Evolutionary conservation across 2,113 vertebrate genomes (phyloP).

Genomic region (Pygathrix nemaeus): DNA sequence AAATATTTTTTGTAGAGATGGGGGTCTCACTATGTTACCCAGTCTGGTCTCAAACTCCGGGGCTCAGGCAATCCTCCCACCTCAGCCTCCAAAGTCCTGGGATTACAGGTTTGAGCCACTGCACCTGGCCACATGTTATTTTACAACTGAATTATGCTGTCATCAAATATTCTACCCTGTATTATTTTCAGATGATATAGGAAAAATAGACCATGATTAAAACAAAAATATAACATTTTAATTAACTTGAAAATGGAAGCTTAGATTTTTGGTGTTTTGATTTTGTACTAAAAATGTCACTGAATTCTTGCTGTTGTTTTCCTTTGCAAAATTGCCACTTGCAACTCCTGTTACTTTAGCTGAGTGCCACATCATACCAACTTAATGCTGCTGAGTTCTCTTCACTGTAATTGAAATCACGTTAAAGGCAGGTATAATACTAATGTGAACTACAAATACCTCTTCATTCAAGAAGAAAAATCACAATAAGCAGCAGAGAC

Average conservation of each 20-base stretch:
- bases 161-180: background rate
- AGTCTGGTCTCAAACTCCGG: too few relatives aligned
- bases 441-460: conserved; percentile 42
- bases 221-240: conserved; percentile 42
- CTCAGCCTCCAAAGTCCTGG: too few relatives aligned
- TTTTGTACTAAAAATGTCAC: conserved; percentile 56
- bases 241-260: conserved; percentile 42
- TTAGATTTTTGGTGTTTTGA: conserved; percentile 47
- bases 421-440: background rate
- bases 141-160: conserved; percentile 39
- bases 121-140: background rate
- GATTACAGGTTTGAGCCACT: too few relatives aligned
- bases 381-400: background rate
- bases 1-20: too few relatives aligned
- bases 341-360: conserved; percentile 47
- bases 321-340: conserved; percentile 38
- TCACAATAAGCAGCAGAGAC: background rate
- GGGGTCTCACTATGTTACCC: too few relatives aligned
- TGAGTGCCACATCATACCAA: background rate
- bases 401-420: conserved; percentile 2
- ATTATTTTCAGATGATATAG: conserved; percentile 55
- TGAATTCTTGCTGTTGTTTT: conserved; percentile 46
- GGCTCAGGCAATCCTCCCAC: too few relatives aligned
- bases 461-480: conserved; percentile 44
- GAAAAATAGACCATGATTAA: conserved; percentile 46